Base-by-base conservation (phyloP, 2,888 invertebrate genomes). In the Dolichopus griseipennis region DNA sequence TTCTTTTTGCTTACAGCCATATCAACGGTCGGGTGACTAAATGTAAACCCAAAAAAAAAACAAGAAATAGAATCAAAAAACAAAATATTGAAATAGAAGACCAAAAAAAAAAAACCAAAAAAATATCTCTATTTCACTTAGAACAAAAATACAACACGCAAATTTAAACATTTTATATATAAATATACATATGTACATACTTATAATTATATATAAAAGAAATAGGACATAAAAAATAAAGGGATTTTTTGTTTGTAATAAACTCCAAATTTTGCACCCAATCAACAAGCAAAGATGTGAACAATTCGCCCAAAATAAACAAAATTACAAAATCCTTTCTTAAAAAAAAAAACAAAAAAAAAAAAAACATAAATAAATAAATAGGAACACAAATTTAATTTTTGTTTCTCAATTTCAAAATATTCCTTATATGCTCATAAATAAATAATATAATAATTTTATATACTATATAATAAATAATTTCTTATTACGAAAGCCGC, bases 21-120 rank as follows among this genome's bases (percentile, higher is more conserved):
- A 76, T 80, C 81, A 80, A 79, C 80, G 79, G 81, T 80, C 81
- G 79, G 80, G 80, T 80, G 80, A 81, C 80, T 81, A 79, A 78
- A 78, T 27, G 27, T 27, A 27, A 27, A 27, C 75, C 75, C 67
- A 73, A 71, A 69, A 70, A 69, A 70, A 69, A 70, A 66, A 71
- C 71, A 71, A 62, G 69, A 68, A 74, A 68, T 64, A 33, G 63
- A 41, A 69, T 68, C 63, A 65, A 12, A 69, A 27, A 27, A 27
- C 27, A 27, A 27, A 5, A 5, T 27, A 27, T 5, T 27, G 27
- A 27, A 27, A 27, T 27, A 70, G 65, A n/a, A n/a, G n/a, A n/a
- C n/a, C 64, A 65, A 66, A 67, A 66, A 69, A 67, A 22, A 6
- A 65, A 61, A 65, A 27, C 4, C 65, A 34, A 61, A 65, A 52